phyloP scores from a whole-genome alignment of 2,113 vertebrate species.

The Tinamus guttatus region DNA sequence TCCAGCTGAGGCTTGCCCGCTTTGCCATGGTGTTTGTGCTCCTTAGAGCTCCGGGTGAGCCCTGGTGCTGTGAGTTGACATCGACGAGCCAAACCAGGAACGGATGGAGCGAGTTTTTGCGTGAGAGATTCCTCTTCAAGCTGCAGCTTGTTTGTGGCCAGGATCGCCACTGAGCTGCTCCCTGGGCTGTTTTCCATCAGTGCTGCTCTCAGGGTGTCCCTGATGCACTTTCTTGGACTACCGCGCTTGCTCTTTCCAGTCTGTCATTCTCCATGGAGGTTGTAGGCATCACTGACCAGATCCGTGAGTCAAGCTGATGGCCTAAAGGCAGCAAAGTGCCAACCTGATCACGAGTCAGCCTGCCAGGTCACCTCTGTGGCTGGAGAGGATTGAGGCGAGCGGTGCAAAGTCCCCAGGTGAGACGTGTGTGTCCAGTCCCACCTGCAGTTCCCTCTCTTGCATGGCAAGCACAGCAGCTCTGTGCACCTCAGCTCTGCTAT shows the following conservation, averaged over 20 bases:
- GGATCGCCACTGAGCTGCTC: background rate
- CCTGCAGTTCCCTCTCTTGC: background rate
- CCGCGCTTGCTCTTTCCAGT: fast-evolving
- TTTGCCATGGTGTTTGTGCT: background rate
- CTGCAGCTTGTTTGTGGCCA: background rate
- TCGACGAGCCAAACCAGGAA: background rate
- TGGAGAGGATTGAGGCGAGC: background rate
- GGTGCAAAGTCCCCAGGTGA: background rate
- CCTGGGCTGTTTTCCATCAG: background rate
- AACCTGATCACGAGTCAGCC: background rate
- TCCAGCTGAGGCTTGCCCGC: background rate
- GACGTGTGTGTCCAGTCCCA: fast-evolving
- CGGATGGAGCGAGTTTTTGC: background rate
- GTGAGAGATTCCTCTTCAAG: background rate
- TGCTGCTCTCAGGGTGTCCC: background rate
- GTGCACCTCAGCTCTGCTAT: background rate
- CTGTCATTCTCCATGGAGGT: background rate
- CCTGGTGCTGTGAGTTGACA: background rate
- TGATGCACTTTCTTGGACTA: background rate
- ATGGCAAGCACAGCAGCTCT: background rate
- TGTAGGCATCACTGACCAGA: background rate
- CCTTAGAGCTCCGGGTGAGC: background rate
- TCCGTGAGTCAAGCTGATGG: background rate
- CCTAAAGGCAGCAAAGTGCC: background rate
- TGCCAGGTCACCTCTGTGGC: background rate